Conservation (phyloP, 2,113 vertebrate genomes). For the Opisthocomus hoazin region DNA sequence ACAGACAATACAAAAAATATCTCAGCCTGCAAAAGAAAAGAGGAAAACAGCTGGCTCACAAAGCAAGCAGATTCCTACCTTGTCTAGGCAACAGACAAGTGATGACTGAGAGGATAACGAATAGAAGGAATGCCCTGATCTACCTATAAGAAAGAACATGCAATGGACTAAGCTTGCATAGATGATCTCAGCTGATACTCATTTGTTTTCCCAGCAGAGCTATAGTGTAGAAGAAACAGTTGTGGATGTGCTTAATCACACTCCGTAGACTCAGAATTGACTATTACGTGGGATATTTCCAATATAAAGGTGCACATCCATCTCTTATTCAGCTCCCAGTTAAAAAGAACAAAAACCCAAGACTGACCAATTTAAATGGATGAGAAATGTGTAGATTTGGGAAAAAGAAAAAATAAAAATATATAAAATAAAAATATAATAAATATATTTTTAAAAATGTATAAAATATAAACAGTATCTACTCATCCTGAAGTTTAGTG, state of each 20-base stretch:
- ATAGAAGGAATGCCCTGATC: neutral
- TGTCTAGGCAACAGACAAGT: neutral
- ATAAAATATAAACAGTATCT: neutral
- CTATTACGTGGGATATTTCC: neutral
- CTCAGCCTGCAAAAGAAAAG: neutral
- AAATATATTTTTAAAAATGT: neutral
- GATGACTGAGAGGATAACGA: neutral
- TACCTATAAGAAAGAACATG: neutral
- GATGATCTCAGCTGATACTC: neutral
- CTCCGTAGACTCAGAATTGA: neutral
- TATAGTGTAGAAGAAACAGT: neutral
- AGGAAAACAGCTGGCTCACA: neutral
- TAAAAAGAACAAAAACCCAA: neutral
- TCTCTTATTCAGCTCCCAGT: neutral
- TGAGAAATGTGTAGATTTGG: neutral
- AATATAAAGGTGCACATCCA: neutral
- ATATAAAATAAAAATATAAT: neutral
- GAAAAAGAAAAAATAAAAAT: neutral
- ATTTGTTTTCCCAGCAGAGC: neutral
- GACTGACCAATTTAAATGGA: neutral
- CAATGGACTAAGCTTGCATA: neutral
- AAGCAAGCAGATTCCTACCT: neutral
- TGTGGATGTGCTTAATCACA: neutral
- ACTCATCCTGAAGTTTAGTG: neutral
- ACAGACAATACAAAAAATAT: neutral